These are phyloP conservation scores for Melanogrammus aeglefinus DNA, from an alignment of 2,797 vertebrate genomes.

Conservation along the genomic window DNA sequence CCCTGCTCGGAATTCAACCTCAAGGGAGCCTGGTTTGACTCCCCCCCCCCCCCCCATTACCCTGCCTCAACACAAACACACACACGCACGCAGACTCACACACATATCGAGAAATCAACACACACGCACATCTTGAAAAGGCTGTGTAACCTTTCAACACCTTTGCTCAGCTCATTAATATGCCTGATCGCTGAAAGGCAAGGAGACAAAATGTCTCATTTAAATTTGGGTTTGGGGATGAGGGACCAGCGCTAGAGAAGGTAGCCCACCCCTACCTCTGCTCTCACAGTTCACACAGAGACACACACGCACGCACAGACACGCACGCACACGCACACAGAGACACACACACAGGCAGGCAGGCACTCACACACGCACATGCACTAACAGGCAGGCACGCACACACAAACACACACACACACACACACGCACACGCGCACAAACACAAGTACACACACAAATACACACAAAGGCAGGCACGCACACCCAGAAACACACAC, in stretches of 20 bases:
- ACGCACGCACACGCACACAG: neutral
- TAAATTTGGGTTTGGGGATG: slow-evolving; percentile 59
- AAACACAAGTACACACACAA: no score
- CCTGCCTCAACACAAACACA: neutral
- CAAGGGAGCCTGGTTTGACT: neutral
- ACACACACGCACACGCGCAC: no score
- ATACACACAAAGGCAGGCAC: no score
- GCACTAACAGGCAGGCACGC: neutral
- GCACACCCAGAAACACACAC: neutral
- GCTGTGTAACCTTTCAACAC: slow-evolving; percentile 64
- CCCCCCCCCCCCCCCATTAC: neutral
- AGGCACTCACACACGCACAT: slow-evolving; percentile 14
- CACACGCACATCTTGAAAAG: slow-evolving; percentile 20
- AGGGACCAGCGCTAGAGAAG: slow-evolving; percentile 38
- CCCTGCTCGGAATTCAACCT: neutral
- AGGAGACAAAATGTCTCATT: slow-evolving; percentile 73
- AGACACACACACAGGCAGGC: neutral
- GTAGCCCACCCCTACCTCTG: slow-evolving; percentile 41
- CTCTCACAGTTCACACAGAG: slow-evolving; percentile 24
- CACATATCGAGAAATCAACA: neutral
- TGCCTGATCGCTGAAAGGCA: slow-evolving; percentile 66
- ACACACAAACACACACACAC: neutral
- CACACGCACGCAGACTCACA: neutral
- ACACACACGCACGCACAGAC: slow-evolving; percentile 6
- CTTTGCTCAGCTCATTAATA: slow-evolving; percentile 64